Conservation (phyloP, 2,888 invertebrate species). For the Cosmia trapezina region DNA sequence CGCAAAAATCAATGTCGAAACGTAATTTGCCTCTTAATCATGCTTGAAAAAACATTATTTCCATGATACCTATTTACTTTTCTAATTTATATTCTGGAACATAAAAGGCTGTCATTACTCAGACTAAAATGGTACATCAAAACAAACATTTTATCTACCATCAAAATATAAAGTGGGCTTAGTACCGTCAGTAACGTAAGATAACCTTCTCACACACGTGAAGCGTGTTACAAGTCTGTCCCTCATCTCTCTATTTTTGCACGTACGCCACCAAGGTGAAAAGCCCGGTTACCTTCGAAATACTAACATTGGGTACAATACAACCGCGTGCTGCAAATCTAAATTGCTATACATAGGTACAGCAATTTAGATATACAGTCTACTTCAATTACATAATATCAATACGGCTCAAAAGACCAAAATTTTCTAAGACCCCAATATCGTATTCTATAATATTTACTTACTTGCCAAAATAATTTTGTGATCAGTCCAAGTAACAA, state of each 20-base stretch:
- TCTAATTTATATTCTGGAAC: background rate
- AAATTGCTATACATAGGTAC: constrained; percentile 30
- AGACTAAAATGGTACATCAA: background rate
- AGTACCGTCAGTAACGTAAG: constrained; percentile 4
- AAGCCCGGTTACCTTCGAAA: constrained; percentile 37
- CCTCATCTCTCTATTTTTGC: constrained; percentile 45
- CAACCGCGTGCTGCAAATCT: constrained; percentile 49
- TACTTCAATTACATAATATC: constrained; percentile 7
- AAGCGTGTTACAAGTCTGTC: constrained; percentile 31
- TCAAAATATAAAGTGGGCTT: background rate
- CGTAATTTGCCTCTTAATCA: too few species aligned
- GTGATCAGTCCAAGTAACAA: too few species aligned
- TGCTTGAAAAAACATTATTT: background rate
- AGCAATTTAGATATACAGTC: too few species aligned
- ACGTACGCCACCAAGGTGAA: constrained; percentile 56
- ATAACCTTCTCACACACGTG: constrained; percentile 40
- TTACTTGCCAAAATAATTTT: background rate
- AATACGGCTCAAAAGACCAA: constrained; percentile 15
- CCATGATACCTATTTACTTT: background rate
- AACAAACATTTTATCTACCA: constrained; percentile 4
- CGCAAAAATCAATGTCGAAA: too few species aligned
- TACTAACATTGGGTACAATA: constrained; percentile 28
- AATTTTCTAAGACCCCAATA: background rate
- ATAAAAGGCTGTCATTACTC: background rate
- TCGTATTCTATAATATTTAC: background rate